Percentiles rank a stretch among this genome's conserved stretches.
phyloP scores from a whole-genome alignment of 2,888 invertebrate genomes.

The Lymantria dispar region DNA sequence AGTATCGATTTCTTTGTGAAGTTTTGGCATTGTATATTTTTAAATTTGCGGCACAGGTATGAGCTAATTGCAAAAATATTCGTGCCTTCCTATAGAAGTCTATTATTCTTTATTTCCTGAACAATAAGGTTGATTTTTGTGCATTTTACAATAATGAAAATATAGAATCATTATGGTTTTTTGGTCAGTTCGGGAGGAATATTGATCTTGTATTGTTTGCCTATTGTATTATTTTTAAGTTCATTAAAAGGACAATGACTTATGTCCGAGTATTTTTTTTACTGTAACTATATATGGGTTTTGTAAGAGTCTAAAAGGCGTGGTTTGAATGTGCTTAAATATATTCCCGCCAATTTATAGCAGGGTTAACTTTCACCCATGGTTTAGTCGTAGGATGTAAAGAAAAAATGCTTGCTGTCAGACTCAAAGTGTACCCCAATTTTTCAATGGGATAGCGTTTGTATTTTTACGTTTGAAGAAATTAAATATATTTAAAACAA shows the following conservation, averaged over 20 bases:
- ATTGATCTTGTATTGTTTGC: slow-evolving; percentile 34
- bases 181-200: slow-evolving; percentile 14
- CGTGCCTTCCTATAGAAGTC: neutral
- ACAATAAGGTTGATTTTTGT: neutral
- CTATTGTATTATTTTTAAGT: slow-evolving; percentile 44
- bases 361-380: neutral
- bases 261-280: slow-evolving; percentile 22
- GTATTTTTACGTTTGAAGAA: neutral
- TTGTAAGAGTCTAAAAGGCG: slow-evolving; percentile 17
- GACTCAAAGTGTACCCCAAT: neutral
- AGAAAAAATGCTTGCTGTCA: neutral
- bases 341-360: slow-evolving; percentile 4
- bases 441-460: neutral
- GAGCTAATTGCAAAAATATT: slow-evolving; percentile 18
- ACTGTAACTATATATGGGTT: too few relatives aligned
- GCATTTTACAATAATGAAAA: neutral
- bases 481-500: neutral
- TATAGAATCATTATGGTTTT: slow-evolving; percentile 2
- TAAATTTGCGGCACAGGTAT: slow-evolving; percentile 49
- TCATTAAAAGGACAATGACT: slow-evolving; percentile 41
- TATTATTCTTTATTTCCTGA: neutral
- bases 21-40: slow-evolving; percentile 31
- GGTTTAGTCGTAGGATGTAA: neutral
- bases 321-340: slow-evolving; percentile 14
- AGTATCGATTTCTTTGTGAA: slow-evolving; percentile 47